Evolutionary conservation across 2,113 vertebrate species (phyloP).

Genomic region (Syrmaticus mikado): DNA sequence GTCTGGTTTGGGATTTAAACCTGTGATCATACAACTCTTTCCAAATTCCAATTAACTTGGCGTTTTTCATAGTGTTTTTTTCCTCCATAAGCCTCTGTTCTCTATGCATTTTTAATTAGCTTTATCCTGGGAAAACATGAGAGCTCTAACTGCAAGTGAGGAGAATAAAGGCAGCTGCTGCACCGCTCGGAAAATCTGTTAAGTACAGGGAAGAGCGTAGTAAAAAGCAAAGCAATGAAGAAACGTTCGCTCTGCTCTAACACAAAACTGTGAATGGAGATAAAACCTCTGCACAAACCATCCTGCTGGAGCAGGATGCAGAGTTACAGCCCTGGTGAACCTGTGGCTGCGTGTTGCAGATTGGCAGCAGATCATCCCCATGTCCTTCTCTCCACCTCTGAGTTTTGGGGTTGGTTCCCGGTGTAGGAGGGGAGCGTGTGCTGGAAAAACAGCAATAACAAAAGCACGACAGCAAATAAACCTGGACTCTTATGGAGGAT

Average conservation of each 20-base stretch:
- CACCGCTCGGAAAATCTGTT: constrained; percentile 25
- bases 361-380: rapidly evolving
- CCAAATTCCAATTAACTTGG: constrained; percentile 52
- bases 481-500: neutral
- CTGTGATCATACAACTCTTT: neutral
- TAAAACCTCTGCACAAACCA: neutral
- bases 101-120: constrained; percentile 66
- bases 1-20: constrained; percentile 33
- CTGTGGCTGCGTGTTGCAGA: rapidly evolving
- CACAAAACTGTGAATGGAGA: constrained; percentile 39
- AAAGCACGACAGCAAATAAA: neutral
- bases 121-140: constrained; percentile 66
- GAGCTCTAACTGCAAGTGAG: neutral
- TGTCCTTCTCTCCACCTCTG: neutral
- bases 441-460: neutral
- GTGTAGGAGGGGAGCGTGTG: neutral
- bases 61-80: neutral
- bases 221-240: neutral
- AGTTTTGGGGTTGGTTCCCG: neutral
- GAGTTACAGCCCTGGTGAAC: neutral
- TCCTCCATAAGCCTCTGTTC: constrained; percentile 43
- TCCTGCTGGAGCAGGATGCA: neutral
- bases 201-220: neutral
- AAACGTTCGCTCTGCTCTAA: constrained; percentile 3
- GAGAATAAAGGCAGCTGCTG: constrained; percentile 44